Evolutionary conservation across 2,888 invertebrate genomes (phyloP), one percentile per base, ranked within the genome.

Genomic region (Aspidiotus rigidus): DNA sequence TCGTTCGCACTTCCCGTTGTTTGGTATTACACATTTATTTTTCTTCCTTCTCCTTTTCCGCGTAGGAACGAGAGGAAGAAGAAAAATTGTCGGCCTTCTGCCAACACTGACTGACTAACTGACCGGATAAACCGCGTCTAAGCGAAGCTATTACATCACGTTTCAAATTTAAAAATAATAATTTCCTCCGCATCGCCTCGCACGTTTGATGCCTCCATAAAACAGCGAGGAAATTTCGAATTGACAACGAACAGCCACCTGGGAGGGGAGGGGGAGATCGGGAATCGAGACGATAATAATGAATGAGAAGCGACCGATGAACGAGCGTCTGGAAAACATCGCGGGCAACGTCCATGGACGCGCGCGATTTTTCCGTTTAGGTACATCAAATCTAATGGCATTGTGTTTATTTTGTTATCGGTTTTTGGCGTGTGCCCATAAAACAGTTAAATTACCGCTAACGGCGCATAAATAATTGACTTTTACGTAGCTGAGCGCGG

Each of bases 381-480:
- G 2, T 28, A 59, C 57, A 42, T 66, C 60, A 44, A 59, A 17
- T 17, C 60, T 57, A 44, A 60, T 56, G 28, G 17, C 41, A 44
- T 49, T 17, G 10, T 66, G 59, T 66, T 66, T 66, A 66, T 67
- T 67, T 67, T 60, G 59, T n/a, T 67, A 60, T 60, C 16, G 40
- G 44, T 59, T 60, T 67, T 67, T 67, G 67, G 67, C 67, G 15
- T 49, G 13, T 16, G 17, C 60, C 67, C 67, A 67, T 60, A 49
- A 59, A 67, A 59, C 44, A 66, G 7, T 57, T 57, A 40, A 59
- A 42, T 56, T 64, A 64, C 42, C 66, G 66, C 49, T 44, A 59
- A 59, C 44, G 57, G 40, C 59, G 67, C 67, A 53, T 67, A 60
- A 60, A 59, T 60, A 60, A 67, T 67, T 60, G 49, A 49, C n/a